Conservation (phyloP, 2,113 vertebrate species). For the Bubalus kerabau region DNA sequence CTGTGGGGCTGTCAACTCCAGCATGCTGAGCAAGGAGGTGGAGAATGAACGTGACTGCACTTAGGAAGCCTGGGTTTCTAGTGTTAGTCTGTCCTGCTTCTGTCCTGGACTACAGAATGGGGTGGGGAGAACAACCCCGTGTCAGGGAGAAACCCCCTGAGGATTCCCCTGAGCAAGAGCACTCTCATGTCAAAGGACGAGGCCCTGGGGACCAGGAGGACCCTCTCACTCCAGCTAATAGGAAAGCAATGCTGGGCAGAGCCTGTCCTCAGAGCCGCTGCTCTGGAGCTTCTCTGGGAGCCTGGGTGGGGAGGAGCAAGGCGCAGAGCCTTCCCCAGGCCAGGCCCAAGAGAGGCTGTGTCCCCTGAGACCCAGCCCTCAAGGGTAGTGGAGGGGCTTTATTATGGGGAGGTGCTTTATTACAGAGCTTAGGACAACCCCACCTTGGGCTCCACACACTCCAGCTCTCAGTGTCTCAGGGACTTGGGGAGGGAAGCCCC, state of each 20-base stretch:
- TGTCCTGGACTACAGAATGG: background rate
- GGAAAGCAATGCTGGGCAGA: accelerated
- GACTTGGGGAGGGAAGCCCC: background rate
- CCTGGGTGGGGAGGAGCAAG: background rate
- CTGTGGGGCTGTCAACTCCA: accelerated
- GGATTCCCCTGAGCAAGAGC: background rate
- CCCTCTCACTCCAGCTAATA: background rate
- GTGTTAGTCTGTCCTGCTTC: background rate
- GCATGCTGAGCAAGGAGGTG: background rate
- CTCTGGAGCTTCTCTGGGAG: background rate
- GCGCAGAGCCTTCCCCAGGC: background rate
- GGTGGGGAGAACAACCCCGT: background rate
- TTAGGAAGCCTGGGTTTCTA: background rate
- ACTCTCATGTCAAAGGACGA: background rate
- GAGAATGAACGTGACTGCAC: background rate
- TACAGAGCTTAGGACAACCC: background rate
- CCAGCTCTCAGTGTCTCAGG: background rate
- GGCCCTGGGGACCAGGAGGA: background rate
- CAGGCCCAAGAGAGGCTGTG: background rate
- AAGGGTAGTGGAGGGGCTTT: background rate
- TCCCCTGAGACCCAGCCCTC: background rate
- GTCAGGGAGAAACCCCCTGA: background rate
- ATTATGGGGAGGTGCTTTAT: background rate
- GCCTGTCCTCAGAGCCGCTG: accelerated
- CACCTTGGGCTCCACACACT: background rate